Base-by-base conservation (phyloP, 2,888 invertebrate genomes). In the Epistrophe eligans region DNA sequence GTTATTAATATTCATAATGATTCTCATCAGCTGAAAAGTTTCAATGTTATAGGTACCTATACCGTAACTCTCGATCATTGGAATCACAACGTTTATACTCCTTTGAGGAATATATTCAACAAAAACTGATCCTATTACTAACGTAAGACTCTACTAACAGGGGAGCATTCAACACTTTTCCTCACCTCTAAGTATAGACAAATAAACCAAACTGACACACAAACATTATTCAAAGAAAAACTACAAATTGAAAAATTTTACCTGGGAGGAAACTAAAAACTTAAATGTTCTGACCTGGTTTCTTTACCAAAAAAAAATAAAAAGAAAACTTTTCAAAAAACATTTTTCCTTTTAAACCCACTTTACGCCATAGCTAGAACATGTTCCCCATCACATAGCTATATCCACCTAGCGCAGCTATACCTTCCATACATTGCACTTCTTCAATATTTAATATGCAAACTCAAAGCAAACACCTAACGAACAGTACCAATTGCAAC, bases 381-480 rank as follows among this genome's bases (percentile, higher is more conserved):
- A 57, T 43, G 48, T 19, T 55, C 48, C 35, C n/a, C n/a, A n/a
- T 15, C 43, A 40, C 15, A 17, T 3, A 11, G 8, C 19, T 55
- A 50, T n/a, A n/a, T n/a, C n/a, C n/a, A n/a, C n/a, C n/a, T n/a
- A n/a, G n/a, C n/a, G n/a, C n/a, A n/a, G 8, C n/a, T 17, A 48
- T 48, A 45, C 35, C 19, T 35, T 0, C 28, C 3, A 13, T 17
- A 6, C 64, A 17, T 60, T 81, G 77, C 82, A 79, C 83, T 74
- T 71, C 70, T 70, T 83, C 79, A 87, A 87, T 87, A 87, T 87
- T 87, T 83, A 87, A 87, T 87, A 87, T 87, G 83, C 79, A 79
- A 87, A 87, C 87, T 87, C 83, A 83, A 87, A 87, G 83, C 87
- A 74, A 85, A 85, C 71, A 81, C 87, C 83, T 87, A 83, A 82